Evolutionary conservation across 2,888 invertebrate genomes (phyloP), one percentile per base, ranked within the genome.

Genomic region (Metellina segmentata): DNA sequence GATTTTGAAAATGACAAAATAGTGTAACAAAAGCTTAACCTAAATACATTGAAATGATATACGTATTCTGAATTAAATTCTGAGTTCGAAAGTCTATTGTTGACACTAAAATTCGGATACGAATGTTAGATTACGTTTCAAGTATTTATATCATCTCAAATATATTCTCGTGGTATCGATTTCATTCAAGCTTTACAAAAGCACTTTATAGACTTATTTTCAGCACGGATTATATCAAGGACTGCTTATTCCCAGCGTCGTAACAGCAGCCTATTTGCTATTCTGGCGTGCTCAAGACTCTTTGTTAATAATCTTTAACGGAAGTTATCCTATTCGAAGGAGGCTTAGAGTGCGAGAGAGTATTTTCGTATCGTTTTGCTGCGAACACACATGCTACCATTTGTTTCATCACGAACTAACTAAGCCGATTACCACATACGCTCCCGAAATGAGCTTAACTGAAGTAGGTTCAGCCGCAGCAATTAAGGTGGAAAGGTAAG

Each of bases 401-500:
- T 79, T 53, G 61, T 79, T 79, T 79, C 61, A 61, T 79, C 79
- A 79, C 79, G 7, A 51, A 52, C 77, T 61, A 79, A 6, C 79
- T 79, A 79, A 79, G 79, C 79, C 79, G 79, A 79, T 79, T 79
- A 79, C 61, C 34, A 20, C 34, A n/a, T 61, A 51, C 77, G 61
- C 61, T 61, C 61, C 20, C 61, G 61, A 61, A 79, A 79, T 79
- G 79, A 79, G 79, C 79, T 79, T 79, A 79, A 61, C 34, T 79
- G 53, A 79, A 61, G 79, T 16, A 79, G 34, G 61, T 34, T 34
- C 20, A 6, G 53, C 48, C 85, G 0, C 85, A 61, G 74, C 72
- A 85, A 53, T 85, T 85, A 85, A 34, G 34, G 19, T n/a, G 9
- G 4, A 75, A 75, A 75, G n/a, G 19, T 72, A 82, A 82, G 74